Base-by-base conservation (phyloP, 2,888 invertebrate species). In the Drosophila hawaiiensis region DNA sequence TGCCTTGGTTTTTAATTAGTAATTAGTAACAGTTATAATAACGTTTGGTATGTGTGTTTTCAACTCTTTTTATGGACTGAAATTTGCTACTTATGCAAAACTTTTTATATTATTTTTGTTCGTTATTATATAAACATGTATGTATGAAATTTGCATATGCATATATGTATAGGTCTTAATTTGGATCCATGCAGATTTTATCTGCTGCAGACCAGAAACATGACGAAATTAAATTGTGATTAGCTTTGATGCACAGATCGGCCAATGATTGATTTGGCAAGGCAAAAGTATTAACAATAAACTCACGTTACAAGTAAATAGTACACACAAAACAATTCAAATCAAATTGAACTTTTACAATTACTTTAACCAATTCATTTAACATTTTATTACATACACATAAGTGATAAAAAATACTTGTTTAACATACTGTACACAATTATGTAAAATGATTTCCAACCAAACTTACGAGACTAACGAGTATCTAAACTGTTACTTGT, bases 51-150 rank as follows among this genome's bases (percentile, higher is more conserved):
- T 50, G 55, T 58, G 19, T 76, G 25, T 62, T 50, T 53, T 62
- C 7, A 47, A 53, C 39, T 52, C 52, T 14, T 56, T 58, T 56
- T 80, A 81, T 87, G 89, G 81, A 90, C 89, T 83, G 69, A 85
- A 88, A 88, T 88, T 90, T 81, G 81, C 90, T 90, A 85, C 81
- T 85, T 90, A 85, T 88, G 88, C 83, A 73, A 87, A 87, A 73
- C 66, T 53, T 28, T 60, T 37, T 47, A 54, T 55, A 50, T 62
- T 53, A 64, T 37, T 31, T 54, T 35, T 41, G 28, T 58, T 59
- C 25, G 39, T 49, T 68, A 68, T 64, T 22, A 47, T 58, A 43
- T 56, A 29, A 52, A 59, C 69, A 63, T 76, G 49, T 59, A 49
- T 50, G 31, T 59, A 39, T 31, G 29, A 31, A 58, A 62, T 69